Evolutionary conservation across 1,140 invertebrate genomes (phyloP).

Genomic region (Batillaria attramentaria): DNA sequence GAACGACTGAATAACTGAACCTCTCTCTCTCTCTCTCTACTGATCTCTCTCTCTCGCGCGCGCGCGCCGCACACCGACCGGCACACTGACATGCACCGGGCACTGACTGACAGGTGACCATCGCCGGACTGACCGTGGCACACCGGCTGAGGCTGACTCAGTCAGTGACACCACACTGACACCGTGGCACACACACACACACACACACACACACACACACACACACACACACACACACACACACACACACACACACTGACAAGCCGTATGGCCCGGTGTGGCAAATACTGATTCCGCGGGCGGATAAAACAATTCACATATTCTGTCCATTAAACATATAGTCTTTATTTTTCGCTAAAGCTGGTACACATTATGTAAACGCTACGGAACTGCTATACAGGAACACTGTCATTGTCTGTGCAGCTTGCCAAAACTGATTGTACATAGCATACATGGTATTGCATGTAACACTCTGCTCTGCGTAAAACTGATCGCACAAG

Average conservation of each 20-base stretch:
- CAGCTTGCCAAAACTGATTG: too few relatives aligned
- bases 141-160: neutral
- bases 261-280: neutral
- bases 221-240: conserved; percentile 5
- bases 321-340: neutral
- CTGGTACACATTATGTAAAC: neutral
- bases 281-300: neutral
- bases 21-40: too few relatives aligned
- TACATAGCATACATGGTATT: too few relatives aligned
- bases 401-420: neutral
- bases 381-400: neutral
- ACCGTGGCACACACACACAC: neutral
- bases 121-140: too few relatives aligned
- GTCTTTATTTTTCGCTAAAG: neutral
- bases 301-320: neutral
- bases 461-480: too few relatives aligned
- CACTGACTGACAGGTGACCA: too few relatives aligned
- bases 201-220: neutral
- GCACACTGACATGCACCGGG: too few relatives aligned
- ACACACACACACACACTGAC: conserved; percentile 5
- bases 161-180: neutral
- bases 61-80: too few relatives aligned
- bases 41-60: too few relatives aligned
- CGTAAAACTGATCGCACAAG: too few relatives aligned
- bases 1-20: neutral